Evolutionary conservation across 2,797 vertebrate genomes (phyloP).

Genomic region (Catostomus latipinnis): DNA sequence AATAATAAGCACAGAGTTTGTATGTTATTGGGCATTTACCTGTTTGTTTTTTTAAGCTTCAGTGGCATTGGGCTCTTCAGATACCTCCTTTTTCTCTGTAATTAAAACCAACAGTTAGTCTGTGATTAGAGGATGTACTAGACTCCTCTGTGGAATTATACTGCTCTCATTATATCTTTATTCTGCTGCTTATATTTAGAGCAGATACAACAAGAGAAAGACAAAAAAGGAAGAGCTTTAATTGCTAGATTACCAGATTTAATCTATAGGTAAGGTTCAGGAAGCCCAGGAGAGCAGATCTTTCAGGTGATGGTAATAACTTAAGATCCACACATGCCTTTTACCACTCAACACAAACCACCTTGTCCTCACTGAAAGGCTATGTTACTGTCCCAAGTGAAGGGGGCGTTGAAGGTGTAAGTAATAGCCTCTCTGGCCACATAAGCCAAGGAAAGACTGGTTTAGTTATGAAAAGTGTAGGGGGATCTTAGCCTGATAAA

Average conservation of each 20-base stretch:
- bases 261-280: conserved; percentile 41
- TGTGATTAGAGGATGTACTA: conserved; percentile 77
- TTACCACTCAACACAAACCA: no score
- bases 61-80: conserved; percentile 64
- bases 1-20: conserved; percentile 25
- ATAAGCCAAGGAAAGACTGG: conserved; percentile 94
- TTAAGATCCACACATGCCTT: not conserved
- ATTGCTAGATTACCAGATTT: conserved; percentile 39
- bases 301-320: not conserved
- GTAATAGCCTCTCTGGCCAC: conserved; percentile 85
- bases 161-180: conserved; percentile 74
- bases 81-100: conserved; percentile 69
- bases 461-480: conserved; percentile 92
- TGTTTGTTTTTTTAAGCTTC: conserved; percentile 32
- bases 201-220: conserved; percentile 59
- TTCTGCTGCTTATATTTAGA: conserved; percentile 71
- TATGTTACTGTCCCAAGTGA: conserved; percentile 30
- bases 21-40: conserved; percentile 20
- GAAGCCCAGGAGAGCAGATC: conserved; percentile 21
- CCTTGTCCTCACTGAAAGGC: conserved; percentile 32
- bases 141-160: conserved; percentile 76
- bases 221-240: conserved; percentile 35
- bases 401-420: conserved; percentile 74
- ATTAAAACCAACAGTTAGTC: conserved; percentile 79
- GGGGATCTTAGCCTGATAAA: conserved; percentile 94